Base-by-base conservation (phyloP, 2,888 invertebrate genomes). In the Silvanus unidentatus region DNA sequence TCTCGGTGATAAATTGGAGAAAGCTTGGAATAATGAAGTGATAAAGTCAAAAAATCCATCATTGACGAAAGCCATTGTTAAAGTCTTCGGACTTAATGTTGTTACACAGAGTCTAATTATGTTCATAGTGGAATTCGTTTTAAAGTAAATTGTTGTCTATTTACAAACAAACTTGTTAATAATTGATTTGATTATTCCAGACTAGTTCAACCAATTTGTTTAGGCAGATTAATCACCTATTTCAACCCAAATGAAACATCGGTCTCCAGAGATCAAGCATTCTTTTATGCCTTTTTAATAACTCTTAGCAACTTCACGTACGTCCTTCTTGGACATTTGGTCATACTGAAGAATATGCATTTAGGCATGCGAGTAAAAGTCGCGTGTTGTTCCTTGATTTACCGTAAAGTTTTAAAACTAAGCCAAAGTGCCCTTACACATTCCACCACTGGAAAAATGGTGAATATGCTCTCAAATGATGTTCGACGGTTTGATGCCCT, bases 401-500 rank as follows among this genome's bases (percentile, higher is more conserved):
- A 37, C n/a, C 37, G 37, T 15, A 93, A 93, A 51, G 54, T 63
- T 9, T 48, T 69, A 38, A 73, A 77, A 49, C 72, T 93, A 35
- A 88, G 87, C 43, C 86, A 87, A 68, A 83, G 84, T 2, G 88
- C 94, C 1, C 73, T 93, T 38, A 87, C 86, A 4, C 84, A 90
- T 66, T 93, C 93, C 0, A 87, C 74, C 68, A 88, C 80, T 57
- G 95, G 73, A 67, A 65, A 69, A 53, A 63, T 69, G 54, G 64
- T 70, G 2, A 70, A 71, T 54, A 54, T 70, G 22, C 52, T 94
- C 49, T 89, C 92, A 0, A 93, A 91, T 44, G 94, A 95, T 70
- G 90, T 92, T 0, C 86, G 83, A 53, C 73, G 92, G 48, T 90
- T 93, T 69, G 93, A 94, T 69, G 77, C 84, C 72, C 83, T 84